These are phyloP conservation scores for Cyclargus thomasi DNA, from an alignment of 1,140 invertebrate genomes.

Conservation along the genomic window DNA sequence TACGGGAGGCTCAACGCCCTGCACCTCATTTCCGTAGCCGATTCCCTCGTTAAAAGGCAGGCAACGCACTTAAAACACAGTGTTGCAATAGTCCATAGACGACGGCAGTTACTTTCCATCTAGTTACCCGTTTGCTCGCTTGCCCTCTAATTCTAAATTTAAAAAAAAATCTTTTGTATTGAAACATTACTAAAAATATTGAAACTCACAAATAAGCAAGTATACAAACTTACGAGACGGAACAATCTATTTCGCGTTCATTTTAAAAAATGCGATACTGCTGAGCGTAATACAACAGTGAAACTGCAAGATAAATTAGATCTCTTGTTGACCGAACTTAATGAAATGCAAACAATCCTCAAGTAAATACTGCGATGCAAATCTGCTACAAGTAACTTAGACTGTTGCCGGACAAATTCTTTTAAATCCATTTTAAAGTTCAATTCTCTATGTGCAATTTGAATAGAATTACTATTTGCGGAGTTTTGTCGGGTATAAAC, in stretches of 20 bases:
- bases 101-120: too few relatives aligned
- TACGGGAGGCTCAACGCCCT: too few relatives aligned
- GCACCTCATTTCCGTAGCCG: too few relatives aligned
- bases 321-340: slow-evolving; percentile 54
- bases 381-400: slow-evolving; percentile 40
- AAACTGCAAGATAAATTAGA: slow-evolving; percentile 55
- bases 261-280: slow-evolving; percentile 23
- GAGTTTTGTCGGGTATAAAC: neutral
- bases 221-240: neutral
- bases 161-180: too few relatives aligned
- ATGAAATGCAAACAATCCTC: slow-evolving; percentile 61
- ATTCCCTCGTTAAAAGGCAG: too few relatives aligned
- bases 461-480: slow-evolving; percentile 4
- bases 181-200: too few relatives aligned
- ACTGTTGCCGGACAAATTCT: slow-evolving; percentile 26
- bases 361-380: slow-evolving; percentile 50
- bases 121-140: too few relatives aligned
- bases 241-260: neutral
- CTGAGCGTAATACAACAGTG: slow-evolving; percentile 35
- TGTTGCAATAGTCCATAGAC: too few relatives aligned
- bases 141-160: too few relatives aligned
- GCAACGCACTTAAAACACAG: too few relatives aligned
- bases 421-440: slow-evolving; percentile 27
- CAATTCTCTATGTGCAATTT: slow-evolving; percentile 15
- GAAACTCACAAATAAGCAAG: too few relatives aligned